Percentiles rank a stretch among this genome's conserved stretches.
Evolutionary conservation across 1,140 invertebrate genomes (phyloP).

Genomic region (Bacillus rossius): DNA sequence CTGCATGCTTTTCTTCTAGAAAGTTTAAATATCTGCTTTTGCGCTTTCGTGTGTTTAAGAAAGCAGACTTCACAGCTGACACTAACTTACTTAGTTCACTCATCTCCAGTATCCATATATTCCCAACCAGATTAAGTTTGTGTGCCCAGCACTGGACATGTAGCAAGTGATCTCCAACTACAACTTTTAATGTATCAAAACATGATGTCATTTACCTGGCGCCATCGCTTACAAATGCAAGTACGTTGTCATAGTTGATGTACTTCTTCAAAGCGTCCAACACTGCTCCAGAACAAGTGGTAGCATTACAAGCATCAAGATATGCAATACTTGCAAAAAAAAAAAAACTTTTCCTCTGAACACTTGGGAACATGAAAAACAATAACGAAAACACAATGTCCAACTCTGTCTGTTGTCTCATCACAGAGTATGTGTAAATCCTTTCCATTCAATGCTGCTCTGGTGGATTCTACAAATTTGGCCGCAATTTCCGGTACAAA

Average conservation of each 20-base stretch:
- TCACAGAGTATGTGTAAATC: constrained; percentile 1
- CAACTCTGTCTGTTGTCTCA: constrained; percentile 7
- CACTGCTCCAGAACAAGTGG: constrained; percentile 4
- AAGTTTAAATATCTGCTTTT: constrained; percentile 6
- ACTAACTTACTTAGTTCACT: constrained; percentile 3
- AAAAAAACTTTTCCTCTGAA: neutral
- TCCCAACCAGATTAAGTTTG: constrained; percentile 10
- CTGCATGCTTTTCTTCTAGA: neutral
- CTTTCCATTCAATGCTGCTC: constrained; percentile 3
- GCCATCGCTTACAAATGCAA: constrained; percentile 1
- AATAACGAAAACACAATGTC: neutral
- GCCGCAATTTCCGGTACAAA: neutral
- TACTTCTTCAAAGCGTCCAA: neutral
- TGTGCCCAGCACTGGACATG: constrained; percentile 12
- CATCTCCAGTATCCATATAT: neutral
- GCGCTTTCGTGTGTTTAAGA: constrained; percentile 10
- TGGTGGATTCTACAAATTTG: neutral
- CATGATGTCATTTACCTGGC: constrained; percentile 10
- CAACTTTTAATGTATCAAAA: neutral
- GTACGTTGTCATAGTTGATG: constrained; percentile 1
- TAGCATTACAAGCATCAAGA: neutral
- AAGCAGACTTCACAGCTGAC: neutral
- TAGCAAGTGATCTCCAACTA: neutral
- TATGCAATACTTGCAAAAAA: neutral
- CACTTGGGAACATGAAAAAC: neutral